Percentiles rank a stretch among this genome's conserved stretches.
Conservation (phyloP, 2,113 vertebrate species). For the Tor tambroides region DNA sequence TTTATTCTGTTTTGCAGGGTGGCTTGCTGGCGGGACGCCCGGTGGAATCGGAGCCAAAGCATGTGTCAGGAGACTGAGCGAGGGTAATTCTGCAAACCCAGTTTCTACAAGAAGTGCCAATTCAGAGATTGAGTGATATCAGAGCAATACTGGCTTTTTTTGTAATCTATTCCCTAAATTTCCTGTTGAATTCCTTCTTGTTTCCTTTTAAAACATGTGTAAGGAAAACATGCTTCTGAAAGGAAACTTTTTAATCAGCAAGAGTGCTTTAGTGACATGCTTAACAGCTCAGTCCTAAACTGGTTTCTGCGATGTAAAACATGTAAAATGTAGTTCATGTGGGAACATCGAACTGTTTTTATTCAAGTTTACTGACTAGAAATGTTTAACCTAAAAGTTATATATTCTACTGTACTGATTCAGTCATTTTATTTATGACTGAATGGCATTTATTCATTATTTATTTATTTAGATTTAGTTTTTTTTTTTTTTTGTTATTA, state of each 20-base stretch:
- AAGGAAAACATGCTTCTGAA: not conserved
- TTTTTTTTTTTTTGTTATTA: too few relatives aligned
- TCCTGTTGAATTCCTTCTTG: not conserved
- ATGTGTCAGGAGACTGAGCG: constrained; percentile 67
- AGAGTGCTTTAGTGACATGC: not conserved
- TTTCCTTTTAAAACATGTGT: not conserved
- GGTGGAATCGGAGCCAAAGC: constrained; percentile 64
- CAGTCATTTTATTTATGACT: too few relatives aligned
- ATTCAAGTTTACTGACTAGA: not conserved
- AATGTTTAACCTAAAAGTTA: not conserved
- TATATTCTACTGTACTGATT: not conserved
- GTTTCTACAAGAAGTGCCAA: constrained; percentile 36
- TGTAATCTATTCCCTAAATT: constrained; percentile 7
- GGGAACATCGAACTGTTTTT: not conserved
- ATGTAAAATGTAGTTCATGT: not conserved
- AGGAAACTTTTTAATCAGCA: not conserved
- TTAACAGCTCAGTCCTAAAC: not conserved
- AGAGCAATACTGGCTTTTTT: constrained; percentile 2
- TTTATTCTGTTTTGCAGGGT: constrained; percentile 72
- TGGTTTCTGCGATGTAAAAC: not conserved
- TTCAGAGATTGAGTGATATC: constrained; percentile 44
- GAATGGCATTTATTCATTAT: too few relatives aligned
- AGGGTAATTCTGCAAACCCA: constrained; percentile 51
- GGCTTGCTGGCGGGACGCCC: constrained; percentile 68
- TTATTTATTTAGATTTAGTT: too few relatives aligned